Conservation (phyloP, 2,888 invertebrate genomes). For the Corbicula japonica region DNA sequence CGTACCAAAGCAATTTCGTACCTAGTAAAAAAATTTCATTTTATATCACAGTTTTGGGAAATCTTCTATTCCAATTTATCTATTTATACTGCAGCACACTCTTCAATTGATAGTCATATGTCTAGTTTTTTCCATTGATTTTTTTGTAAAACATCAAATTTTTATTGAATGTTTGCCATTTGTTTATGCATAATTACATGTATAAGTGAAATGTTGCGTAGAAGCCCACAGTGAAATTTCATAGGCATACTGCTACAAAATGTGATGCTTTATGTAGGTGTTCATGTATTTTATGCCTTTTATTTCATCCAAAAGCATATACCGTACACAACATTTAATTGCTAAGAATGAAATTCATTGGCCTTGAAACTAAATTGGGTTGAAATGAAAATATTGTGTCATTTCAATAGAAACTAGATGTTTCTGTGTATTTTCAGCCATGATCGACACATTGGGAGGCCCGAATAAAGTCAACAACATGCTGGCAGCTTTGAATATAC, state of each 20-base stretch:
- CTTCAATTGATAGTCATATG: too few relatives aligned
- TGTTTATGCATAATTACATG: conserved; percentile 8
- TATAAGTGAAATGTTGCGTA: conserved; percentile 13
- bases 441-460: too few relatives aligned
- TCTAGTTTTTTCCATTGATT: conserved; percentile 13
- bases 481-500: too few relatives aligned
- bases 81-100: conserved; percentile 1
- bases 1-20: background rate
- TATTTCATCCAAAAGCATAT: conserved; percentile 12
- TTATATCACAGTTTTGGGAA: conserved; percentile 13
- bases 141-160: conserved; percentile 15
- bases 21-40: background rate
- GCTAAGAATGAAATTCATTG: conserved; percentile 13
- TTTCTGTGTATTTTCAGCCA: too few relatives aligned
- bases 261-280: conserved; percentile 12
- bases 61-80: background rate
- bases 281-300: conserved; percentile 8
- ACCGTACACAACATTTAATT: too few relatives aligned
- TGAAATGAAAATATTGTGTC: conserved; percentile 4
- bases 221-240: conserved; percentile 15
- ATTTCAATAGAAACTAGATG: too few relatives aligned
- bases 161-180: conserved; percentile 7
- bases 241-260: conserved; percentile 14
- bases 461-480: too few relatives aligned
- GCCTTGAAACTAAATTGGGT: conserved; percentile 10